Evolutionary conservation across 1,140 invertebrate species (phyloP), one percentile per base, ranked within the genome.

Genomic region (Pseudomyrmex pallidus): DNA sequence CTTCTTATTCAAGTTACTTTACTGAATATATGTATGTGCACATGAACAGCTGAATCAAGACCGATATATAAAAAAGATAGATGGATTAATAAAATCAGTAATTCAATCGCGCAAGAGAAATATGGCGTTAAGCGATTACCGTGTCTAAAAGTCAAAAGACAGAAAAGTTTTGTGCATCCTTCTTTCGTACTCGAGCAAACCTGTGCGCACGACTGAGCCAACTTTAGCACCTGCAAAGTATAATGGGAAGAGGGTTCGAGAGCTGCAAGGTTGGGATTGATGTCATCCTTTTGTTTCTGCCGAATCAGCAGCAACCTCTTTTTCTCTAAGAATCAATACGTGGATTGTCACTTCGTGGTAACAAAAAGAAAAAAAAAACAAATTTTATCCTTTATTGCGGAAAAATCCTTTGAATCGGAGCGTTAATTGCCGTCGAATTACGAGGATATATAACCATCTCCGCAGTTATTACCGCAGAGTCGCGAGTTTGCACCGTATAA

Each of bases 291-390:
- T 85, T 83, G 59, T 89, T 83, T 85, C 82, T 63, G 87, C 83
- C 78, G 72, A 87, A 90, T 90, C 82, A 89, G 85, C 88, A 83
- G 46, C 74, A 85, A 85, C 80, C 83, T 89, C 84, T 90, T 84
- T 86, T 83, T 73, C 73, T 83, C 35, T 35, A 7, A 35, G 73
- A 88, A 89, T 89, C 87, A 74, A 89, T 89, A 89, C 63, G 56
- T 59, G 74, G 62, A 54, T 78, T 67, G 66, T 84, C 76, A 84
- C 64, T 77, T 77, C 67, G 68, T 83, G 68, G 76, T 76, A 85
- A 70, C 25, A 20, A 57, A 25, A n/a, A 48, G 9, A 52, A 3
- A 35, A 35, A 35, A 7, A 35, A 35, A 35, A 35, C 35, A 35
- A 35, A 35, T 35, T 25, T 56, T 20, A 17, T 17, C 9, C 48